Evolutionary conservation across 2,797 vertebrate genomes (phyloP).

Genomic region (Coilia nasus): DNA sequence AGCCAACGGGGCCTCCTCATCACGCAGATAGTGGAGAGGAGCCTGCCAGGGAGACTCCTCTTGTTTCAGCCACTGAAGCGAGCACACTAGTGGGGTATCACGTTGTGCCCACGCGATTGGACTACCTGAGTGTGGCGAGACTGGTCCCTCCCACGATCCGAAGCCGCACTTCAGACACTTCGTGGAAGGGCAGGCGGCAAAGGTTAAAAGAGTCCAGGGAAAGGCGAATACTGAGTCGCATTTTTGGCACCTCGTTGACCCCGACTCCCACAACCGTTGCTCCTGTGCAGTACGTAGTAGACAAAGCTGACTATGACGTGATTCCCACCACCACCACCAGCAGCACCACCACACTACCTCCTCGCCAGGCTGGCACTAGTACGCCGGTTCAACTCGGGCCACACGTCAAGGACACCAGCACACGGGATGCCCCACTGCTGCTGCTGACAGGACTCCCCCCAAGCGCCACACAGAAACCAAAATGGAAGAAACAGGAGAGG

Average conservation of each 20-base stretch:
- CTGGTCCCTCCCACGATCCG: slow-evolving; percentile 43
- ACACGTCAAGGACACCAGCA: slow-evolving; percentile 31
- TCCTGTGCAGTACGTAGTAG: slow-evolving; percentile 13
- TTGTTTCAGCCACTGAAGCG: background rate
- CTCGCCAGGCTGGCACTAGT: slow-evolving; percentile 16
- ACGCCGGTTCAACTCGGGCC: slow-evolving; percentile 11
- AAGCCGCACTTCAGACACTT: slow-evolving; percentile 27
- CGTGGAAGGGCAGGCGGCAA: slow-evolving; percentile 41
- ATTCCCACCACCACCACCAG: slow-evolving; percentile 41
- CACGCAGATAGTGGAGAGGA: slow-evolving; percentile 43
- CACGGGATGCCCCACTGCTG: background rate
- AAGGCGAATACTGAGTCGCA: slow-evolving; percentile 37
- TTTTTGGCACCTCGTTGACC: background rate
- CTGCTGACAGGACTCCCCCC: slow-evolving; percentile 40
- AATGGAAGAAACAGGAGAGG: slow-evolving; percentile 51
- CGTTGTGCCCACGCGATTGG: slow-evolving; percentile 33
- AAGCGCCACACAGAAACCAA: slow-evolving; percentile 30
- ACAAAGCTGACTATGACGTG: slow-evolving; percentile 46
- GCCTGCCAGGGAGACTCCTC: background rate
- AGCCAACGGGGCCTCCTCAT: slow-evolving; percentile 37
- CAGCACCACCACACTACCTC: background rate
- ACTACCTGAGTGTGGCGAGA: slow-evolving; percentile 43
- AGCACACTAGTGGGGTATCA: slow-evolving; percentile 30
- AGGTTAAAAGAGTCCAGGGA: slow-evolving; percentile 51
- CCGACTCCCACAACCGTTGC: background rate